phyloP scores from a whole-genome alignment of 2,797 vertebrate genomes.

The Pelobates cultripes region DNA sequence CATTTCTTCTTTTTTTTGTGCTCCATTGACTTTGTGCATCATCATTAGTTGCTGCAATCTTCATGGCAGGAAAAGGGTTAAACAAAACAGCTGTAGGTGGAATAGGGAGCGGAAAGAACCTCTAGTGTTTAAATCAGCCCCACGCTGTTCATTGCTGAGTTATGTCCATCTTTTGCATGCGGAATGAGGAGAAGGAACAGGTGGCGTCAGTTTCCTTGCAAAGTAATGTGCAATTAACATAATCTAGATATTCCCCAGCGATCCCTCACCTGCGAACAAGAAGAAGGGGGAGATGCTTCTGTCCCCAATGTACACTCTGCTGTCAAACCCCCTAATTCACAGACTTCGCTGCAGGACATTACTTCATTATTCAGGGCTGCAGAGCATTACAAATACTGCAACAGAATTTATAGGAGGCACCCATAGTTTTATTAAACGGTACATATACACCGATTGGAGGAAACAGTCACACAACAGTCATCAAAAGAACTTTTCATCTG shows the following conservation, averaged over 20 bases:
- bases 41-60: too few relatives aligned
- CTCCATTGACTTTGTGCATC: too few relatives aligned
- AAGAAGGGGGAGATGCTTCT: slow-evolving; percentile 19
- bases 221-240: slow-evolving; percentile 57
- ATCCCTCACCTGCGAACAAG: slow-evolving; percentile 53
- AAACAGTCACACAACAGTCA: too few relatives aligned
- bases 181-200: slow-evolving; percentile 55
- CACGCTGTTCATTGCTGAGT: slow-evolving; percentile 42
- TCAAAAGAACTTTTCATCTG: too few relatives aligned
- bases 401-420: background rate
- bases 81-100: slow-evolving; percentile 48
- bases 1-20: too few relatives aligned
- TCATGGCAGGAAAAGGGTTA: slow-evolving; percentile 35
- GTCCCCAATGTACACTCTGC: slow-evolving; percentile 21
- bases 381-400: slow-evolving; percentile 29
- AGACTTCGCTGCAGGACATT: slow-evolving; percentile 36
- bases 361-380: slow-evolving; percentile 25
- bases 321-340: slow-evolving; percentile 35
- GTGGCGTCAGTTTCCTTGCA: slow-evolving; percentile 53
- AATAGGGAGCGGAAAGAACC: slow-evolving; percentile 28
- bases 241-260: slow-evolving; percentile 55
- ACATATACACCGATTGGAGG: too few relatives aligned
- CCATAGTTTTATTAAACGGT: background rate
- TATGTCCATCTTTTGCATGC: slow-evolving; percentile 56
- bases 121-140: slow-evolving; percentile 51